Percentiles rank a stretch among this genome's conserved stretches.
Evolutionary conservation across 2,113 vertebrate genomes (phyloP).

Genomic region (Corapipo altera): DNA sequence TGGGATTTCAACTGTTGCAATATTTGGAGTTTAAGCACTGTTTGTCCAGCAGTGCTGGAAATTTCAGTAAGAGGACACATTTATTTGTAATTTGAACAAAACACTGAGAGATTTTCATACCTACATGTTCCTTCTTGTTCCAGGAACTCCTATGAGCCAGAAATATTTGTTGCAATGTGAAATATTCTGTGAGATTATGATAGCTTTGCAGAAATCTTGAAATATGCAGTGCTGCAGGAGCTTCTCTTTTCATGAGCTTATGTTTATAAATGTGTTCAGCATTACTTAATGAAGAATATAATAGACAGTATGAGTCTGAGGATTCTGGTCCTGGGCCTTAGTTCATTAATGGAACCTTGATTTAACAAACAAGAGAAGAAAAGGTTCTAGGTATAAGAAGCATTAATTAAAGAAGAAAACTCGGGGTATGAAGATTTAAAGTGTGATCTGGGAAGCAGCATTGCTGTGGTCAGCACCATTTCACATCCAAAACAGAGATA

Average conservation of each 20-base stretch:
- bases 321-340: background rate
- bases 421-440: background rate
- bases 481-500: background rate
- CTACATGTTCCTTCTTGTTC: conserved; percentile 21
- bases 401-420: background rate
- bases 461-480: background rate
- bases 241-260: background rate
- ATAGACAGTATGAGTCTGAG: background rate
- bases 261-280: background rate
- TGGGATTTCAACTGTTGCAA: conserved; percentile 2
- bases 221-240: background rate
- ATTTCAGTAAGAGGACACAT: background rate
- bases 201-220: conserved; percentile 1
- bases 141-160: background rate
- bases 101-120: conserved; percentile 1
- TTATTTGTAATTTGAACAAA: background rate
- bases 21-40: background rate
- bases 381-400: background rate
- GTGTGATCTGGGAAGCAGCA: background rate
- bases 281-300: background rate
- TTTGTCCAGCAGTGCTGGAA: background rate
- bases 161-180: conserved; percentile 6
- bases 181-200: conserved; percentile 16
- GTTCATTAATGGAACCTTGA: background rate
- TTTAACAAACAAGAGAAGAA: background rate